Percentiles rank a stretch among this genome's conserved stretches.
These are phyloP conservation scores for Drosophila oshimai DNA, from an alignment of 1,140 invertebrate genomes.

Conservation along the genomic window DNA sequence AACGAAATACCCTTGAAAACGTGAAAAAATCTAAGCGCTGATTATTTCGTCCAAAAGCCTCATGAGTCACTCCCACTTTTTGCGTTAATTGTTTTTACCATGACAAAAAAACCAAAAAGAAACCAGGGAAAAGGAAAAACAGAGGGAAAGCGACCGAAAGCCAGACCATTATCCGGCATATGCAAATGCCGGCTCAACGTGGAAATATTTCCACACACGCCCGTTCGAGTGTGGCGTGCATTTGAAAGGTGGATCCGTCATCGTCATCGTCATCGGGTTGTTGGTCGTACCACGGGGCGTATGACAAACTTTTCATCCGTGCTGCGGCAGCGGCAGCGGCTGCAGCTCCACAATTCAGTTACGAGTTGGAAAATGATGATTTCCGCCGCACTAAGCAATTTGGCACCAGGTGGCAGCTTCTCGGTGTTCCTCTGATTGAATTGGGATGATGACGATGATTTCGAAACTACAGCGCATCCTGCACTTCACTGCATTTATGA, in stretches of 20 bases:
- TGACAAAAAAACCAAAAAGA: slow-evolving; percentile 24
- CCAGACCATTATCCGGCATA: slow-evolving; percentile 21
- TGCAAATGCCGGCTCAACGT: slow-evolving; percentile 57
- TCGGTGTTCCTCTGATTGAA: slow-evolving; percentile 45
- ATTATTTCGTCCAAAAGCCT: slow-evolving; percentile 33
- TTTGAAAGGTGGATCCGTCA: slow-evolving; percentile 58
- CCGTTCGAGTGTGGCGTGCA: slow-evolving; percentile 39
- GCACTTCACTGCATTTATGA: slow-evolving; percentile 72
- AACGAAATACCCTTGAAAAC: slow-evolving; percentile 19
- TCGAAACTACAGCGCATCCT: slow-evolving; percentile 9
- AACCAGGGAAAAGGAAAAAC: neutral
- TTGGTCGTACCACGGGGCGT: slow-evolving; percentile 40
- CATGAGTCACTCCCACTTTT: slow-evolving; percentile 64
- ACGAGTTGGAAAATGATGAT: slow-evolving; percentile 62
- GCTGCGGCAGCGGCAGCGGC: slow-evolving; percentile 3
- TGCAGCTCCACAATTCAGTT: slow-evolving; percentile 51
- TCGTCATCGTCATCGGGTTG: too few species aligned
- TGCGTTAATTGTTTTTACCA: slow-evolving; percentile 71
- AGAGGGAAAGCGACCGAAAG: slow-evolving; percentile 5
- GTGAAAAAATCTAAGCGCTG: slow-evolving; percentile 58
- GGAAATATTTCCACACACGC: slow-evolving; percentile 58
- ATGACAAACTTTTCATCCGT: slow-evolving; percentile 41
- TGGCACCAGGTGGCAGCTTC: slow-evolving; percentile 42
- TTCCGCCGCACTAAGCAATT: slow-evolving; percentile 66
- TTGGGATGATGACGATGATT: slow-evolving; percentile 32